Conservation (phyloP, 2,113 vertebrate species). For the Dinomys branickii region DNA sequence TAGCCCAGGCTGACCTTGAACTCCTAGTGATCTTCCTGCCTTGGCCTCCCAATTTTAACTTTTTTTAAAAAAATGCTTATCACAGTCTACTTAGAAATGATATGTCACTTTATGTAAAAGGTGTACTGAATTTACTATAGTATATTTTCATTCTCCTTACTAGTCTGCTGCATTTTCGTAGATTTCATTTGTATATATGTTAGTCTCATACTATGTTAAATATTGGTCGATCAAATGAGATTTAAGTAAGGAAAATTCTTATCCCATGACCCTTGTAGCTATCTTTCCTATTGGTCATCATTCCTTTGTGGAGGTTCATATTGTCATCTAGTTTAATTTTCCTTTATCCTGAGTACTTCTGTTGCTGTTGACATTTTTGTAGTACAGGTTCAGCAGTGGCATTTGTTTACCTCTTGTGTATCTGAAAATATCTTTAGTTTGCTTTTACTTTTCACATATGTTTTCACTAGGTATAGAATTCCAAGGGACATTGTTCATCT, state of each 20-base stretch:
- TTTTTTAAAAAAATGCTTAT: neutral
- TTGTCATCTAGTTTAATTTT: neutral
- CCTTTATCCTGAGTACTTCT: neutral
- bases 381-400: neutral
- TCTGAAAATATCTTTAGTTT: neutral
- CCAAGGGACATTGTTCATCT: neutral
- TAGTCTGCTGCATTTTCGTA: neutral
- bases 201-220: neutral
- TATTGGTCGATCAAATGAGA: neutral
- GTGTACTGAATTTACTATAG: neutral
- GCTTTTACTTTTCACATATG: neutral
- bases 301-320: neutral
- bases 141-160: neutral
- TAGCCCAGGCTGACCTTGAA: neutral
- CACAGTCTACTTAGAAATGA: neutral
- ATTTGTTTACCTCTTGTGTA: neutral
- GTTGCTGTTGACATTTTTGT: neutral
- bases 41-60: too few species aligned
- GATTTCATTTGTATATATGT: neutral
- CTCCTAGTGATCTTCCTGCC: neutral
- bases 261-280: neutral
- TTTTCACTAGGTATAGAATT: neutral
- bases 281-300: neutral
- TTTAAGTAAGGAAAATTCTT: neutral
- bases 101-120: neutral